Evolutionary conservation across 1,140 invertebrate genomes (phyloP), one percentile per base, ranked within the genome.

Genomic region (Calephelis virginiensis): DNA sequence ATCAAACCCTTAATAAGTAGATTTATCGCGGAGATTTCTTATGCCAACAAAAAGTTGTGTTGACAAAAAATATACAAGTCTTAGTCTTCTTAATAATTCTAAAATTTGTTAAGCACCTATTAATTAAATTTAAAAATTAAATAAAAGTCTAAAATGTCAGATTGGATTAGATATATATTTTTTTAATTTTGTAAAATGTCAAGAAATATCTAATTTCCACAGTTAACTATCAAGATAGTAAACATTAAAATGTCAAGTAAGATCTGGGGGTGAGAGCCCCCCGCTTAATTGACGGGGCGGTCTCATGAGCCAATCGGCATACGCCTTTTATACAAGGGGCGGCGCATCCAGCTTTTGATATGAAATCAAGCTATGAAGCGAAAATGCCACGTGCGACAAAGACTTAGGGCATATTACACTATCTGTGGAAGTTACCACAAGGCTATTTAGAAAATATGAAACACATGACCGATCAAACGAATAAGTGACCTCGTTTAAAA

Each of bases 161-260:
- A 43, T 6, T 43, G 1, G 0, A 43, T 43, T 43, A 0, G 40
- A 43, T 8, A 43, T 43, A 5, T 43, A 1, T 5, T n/a, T 59
- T 59, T 59, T 59, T 6, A 5, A 38, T 38, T 38, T 12, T 59
- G 11, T 11, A 37, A 43, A 7, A 43, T 43, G 53, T 38, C 11
- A 59, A 37, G 28, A 59, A 59, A 59, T 59, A 37, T 37, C 28
- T 10, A 53, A 11, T 59, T 59, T 38, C 53, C 53, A n/a, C 28
- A 11, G 53, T 11, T 59, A 59, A 59, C 53, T 72, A 72, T 68
- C 70, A 77, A 74, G 72, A 76, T 67, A 69, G 82, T 77, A 88
- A 89, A 90, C 86, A 88, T 90, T 88, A 86, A 85, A 88, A 88
- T 83, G 88, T 90, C 86, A 89, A 89, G 83, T 86, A 77, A 77